Base-by-base conservation (phyloP, 2,113 vertebrate genomes). In the Aegithalos caudatus region DNA sequence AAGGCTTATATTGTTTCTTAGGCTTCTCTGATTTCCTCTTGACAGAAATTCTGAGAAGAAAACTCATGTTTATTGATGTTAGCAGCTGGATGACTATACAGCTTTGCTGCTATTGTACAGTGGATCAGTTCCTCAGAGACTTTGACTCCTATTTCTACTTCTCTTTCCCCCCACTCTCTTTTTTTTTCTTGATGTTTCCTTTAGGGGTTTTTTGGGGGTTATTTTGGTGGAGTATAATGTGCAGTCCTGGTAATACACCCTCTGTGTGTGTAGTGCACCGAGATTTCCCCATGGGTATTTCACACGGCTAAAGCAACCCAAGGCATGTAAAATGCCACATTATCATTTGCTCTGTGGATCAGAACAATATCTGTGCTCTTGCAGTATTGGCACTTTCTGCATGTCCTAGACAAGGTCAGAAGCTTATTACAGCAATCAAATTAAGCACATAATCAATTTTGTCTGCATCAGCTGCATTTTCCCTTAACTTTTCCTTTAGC, bases 1-100 rank as follows among this genome's bases (percentile, higher is more conserved):
- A 89, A 98, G 88, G 61, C 88, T 88, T 98, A 95, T 97, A 97
- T 76, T 93, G 81, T 84, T 96, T 98, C 90, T 98, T 98, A 48
- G 90, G 54, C 53, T 98, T 98, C 57, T 98, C 96, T 19, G 91
- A 93, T 92, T 97, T 98, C 95, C 97, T 98, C 92, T 97, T 98
- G 12, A 98, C 96, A 79, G 6, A 86, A 94, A 88, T 97, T 96
- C 45, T 97, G 96, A 80, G 95, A 88, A 56, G 76, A 81, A 65
- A 96, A 66, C 3, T 96, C 93, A 33, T 38, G 47, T 80, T 80
- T 92, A 47, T 90, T 83, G 84, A 97, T 97, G 74, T 97, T 97
- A 69, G 93, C 84, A 92, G 82, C 72, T 94, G 57, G 58, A 62
- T 62, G 83, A 84, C 97, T 95, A 9, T 89, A 64, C 33, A 94